phyloP scores from a whole-genome alignment of 2,888 invertebrate species.

The Tetropium fuscum region DNA sequence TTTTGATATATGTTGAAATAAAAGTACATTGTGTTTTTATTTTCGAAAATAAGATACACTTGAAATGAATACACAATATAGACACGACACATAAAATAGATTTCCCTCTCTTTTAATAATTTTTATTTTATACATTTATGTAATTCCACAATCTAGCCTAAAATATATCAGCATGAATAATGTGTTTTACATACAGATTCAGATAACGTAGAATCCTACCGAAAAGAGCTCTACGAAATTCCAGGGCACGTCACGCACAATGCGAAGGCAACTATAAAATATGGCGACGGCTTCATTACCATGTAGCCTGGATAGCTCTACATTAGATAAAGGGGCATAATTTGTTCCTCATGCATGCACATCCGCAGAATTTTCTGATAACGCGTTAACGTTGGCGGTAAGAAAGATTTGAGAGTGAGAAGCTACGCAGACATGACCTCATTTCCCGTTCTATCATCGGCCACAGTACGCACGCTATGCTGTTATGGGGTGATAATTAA shows the following conservation, averaged over 20 bases:
- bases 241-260: conserved; percentile 25
- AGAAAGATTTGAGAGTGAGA: not conserved
- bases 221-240: conserved; percentile 10
- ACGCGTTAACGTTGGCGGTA: not conserved
- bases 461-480: too few relatives aligned
- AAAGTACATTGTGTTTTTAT: too few relatives aligned
- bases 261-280: conserved; percentile 25
- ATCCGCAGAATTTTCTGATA: conserved; percentile 15
- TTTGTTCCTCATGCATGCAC: conserved; percentile 14
- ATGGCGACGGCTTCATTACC: conserved; percentile 23
- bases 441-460: too few relatives aligned
- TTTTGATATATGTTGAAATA: too few relatives aligned
- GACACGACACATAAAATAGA: too few relatives aligned
- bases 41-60: too few relatives aligned
- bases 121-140: conserved; percentile 1
- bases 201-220: conserved; percentile 15
- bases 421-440: too few relatives aligned
- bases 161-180: conserved; percentile 21
- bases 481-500: too few relatives aligned
- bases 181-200: conserved; percentile 17
- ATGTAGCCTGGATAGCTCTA: conserved; percentile 15
- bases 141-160: not conserved
- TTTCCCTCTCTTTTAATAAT: conserved; percentile 11
- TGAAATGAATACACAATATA: too few relatives aligned
- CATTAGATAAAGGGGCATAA: conserved; percentile 27